These are phyloP conservation scores for Hetaerina titia DNA, from an alignment of 2,888 invertebrate species.

Conservation along the genomic window DNA sequence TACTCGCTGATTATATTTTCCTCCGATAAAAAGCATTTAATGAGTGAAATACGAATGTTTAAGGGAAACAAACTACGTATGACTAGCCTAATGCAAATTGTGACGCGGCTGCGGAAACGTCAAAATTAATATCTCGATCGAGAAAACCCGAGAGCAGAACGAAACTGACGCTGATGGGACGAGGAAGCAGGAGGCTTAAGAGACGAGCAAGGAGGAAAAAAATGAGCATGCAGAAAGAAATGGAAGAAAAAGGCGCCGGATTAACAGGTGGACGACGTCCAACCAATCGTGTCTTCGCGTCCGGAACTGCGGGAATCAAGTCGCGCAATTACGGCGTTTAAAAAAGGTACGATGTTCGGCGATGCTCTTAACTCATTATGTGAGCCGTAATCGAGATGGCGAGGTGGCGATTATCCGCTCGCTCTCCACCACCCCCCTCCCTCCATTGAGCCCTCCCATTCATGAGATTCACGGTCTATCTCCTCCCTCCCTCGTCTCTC, in stretches of 20 bases:
- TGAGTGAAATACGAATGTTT: background rate
- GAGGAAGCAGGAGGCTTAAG: background rate
- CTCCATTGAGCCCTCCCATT: background rate
- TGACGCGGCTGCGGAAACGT: background rate
- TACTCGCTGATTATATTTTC: background rate
- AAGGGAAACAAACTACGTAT: conserved; percentile 6
- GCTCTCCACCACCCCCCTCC: background rate
- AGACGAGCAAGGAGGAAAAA: background rate
- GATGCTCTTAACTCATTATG: background rate
- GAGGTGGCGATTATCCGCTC: background rate
- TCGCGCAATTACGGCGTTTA: background rate
- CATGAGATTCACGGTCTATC: conserved; percentile 39
- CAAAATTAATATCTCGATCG: background rate
- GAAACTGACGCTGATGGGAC: background rate
- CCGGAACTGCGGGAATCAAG: background rate
- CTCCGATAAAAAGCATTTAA: background rate
- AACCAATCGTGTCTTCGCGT: background rate
- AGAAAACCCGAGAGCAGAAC: background rate
- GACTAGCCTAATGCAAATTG: background rate
- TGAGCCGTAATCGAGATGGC: background rate
- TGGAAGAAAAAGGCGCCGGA: background rate
- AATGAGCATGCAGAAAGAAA: background rate
- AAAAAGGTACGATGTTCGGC: background rate
- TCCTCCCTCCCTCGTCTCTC: conserved; percentile 12
- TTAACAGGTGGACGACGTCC: background rate